These are phyloP conservation scores for Nibea coibor DNA, from an alignment of 2,113 vertebrate species.

Conservation along the genomic window DNA sequence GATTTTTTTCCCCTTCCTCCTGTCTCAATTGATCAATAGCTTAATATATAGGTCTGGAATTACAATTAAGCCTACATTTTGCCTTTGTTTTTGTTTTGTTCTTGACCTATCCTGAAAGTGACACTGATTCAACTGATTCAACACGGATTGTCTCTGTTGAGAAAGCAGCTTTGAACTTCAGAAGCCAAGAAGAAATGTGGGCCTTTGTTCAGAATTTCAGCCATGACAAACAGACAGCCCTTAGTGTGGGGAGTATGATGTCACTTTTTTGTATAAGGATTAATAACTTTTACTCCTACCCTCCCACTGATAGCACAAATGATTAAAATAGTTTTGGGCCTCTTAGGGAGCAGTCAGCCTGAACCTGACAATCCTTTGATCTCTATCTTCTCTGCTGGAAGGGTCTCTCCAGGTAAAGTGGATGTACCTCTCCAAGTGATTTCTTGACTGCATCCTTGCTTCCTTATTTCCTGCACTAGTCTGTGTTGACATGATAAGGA, in stretches of 20 bases:
- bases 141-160: neutral
- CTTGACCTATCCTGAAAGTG: neutral
- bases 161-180: neutral
- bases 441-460: slow-evolving; percentile 46
- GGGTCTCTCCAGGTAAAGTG: slow-evolving; percentile 70
- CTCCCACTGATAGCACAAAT: slow-evolving; percentile 55
- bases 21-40: neutral
- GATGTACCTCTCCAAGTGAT: slow-evolving; percentile 56
- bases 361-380: slow-evolving; percentile 70
- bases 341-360: slow-evolving; percentile 46
- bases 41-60: neutral
- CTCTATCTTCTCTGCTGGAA: slow-evolving; percentile 70
- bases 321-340: slow-evolving; percentile 61
- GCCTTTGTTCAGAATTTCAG: slow-evolving; percentile 13
- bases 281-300: slow-evolving; percentile 60
- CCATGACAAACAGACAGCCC: slow-evolving; percentile 29
- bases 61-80: neutral
- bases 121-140: neutral
- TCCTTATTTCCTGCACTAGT: slow-evolving; percentile 62
- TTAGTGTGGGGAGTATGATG: slow-evolving; percentile 12
- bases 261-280: slow-evolving; percentile 50
- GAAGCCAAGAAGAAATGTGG: neutral
- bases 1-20: neutral
- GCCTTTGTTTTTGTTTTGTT: neutral
- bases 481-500: slow-evolving; percentile 69